Evolutionary conservation across 1,140 invertebrate species (phyloP), one percentile per base, ranked within the genome.

Genomic region (Teleopsis dalmanni): DNA sequence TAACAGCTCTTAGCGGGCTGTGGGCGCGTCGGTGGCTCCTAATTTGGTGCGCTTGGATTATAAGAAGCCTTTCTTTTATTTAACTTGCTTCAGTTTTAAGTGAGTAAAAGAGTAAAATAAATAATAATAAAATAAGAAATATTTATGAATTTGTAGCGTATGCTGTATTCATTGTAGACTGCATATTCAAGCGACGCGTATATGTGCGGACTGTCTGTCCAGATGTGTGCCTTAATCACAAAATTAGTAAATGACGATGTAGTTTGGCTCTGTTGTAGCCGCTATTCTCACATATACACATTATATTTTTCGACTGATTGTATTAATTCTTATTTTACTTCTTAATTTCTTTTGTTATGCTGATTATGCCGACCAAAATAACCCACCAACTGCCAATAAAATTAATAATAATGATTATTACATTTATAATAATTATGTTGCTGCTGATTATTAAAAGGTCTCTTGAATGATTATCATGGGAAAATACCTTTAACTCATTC

Each of bases 331-430:
- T 48, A 38, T 38, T 59, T 64, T 64, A 64, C 60, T 64, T 62
- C 64, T 67, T 67, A 66, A 67, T 67, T 66, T 61, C 61, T 64
- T 64, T 67, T 67, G 64, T 66, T 64, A 64, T 66, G 64, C 59
- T 66, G 59, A 64, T 64, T 66, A 62, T 62, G 62, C 62, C 62
- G 62, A 60, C 61, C 43, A 52, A 48, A 42, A 29, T 16, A 16
- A 10, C 41, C 14, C 11, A 4, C 25, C 23, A 19, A 27, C 37
- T 26, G 18, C 23, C 33, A 19, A 18, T 27, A 31, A 11, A 13
- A 34, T 5, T 16, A 5, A 5, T 16, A 34, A 34, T 16, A 34
- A 34, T 16, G 16, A 34, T 16, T 11, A 5, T 34, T 34, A n/a
- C 33, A 34, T 34, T n/a, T n/a, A 34, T n/a, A 5, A 16, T 16